These are phyloP conservation scores for Corydoras sp. DNA, from an alignment of 2,113 vertebrate species.

Conservation along the genomic window DNA sequence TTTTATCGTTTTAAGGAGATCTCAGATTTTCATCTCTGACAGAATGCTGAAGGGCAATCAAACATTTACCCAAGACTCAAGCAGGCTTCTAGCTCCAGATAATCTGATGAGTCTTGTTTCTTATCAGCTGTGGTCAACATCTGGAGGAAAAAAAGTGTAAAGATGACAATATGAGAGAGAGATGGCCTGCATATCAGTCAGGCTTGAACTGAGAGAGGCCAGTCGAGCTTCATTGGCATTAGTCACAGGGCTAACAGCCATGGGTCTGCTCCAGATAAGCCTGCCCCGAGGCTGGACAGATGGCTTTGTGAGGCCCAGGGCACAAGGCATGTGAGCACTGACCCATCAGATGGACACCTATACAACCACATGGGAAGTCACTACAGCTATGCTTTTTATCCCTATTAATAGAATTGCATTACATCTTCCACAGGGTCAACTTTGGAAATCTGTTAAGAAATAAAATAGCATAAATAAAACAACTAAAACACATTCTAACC, in stretches of 20 bases:
- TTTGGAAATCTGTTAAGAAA: neutral
- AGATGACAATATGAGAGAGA: conserved; percentile 20
- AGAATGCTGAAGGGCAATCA: conserved; percentile 7
- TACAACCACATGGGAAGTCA: neutral
- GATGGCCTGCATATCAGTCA: conserved; percentile 9
- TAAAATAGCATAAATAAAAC: neutral
- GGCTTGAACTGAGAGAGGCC: conserved; percentile 1
- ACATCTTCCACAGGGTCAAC: neutral
- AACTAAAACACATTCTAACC: too few species aligned
- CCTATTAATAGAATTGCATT: neutral
- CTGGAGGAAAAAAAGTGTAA: conserved; percentile 13
- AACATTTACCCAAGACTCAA: conserved; percentile 30
- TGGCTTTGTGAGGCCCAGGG: conserved; percentile 8
- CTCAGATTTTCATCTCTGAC: neutral
- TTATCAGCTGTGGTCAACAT: conserved; percentile 41
- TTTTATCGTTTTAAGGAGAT: neutral
- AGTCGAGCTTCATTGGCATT: conserved; percentile 19
- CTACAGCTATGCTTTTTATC: neutral
- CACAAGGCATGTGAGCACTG: conserved; percentile 1
- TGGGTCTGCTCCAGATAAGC: conserved; percentile 32
- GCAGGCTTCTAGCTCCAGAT: conserved; percentile 19
- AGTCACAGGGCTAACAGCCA: conserved; percentile 32
- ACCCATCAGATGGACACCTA: conserved; percentile 6
- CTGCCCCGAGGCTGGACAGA: neutral
- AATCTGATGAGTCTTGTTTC: conserved; percentile 38